phyloP scores from a whole-genome alignment of 1,140 invertebrate genomes.

The Drosophila micromelanica region DNA sequence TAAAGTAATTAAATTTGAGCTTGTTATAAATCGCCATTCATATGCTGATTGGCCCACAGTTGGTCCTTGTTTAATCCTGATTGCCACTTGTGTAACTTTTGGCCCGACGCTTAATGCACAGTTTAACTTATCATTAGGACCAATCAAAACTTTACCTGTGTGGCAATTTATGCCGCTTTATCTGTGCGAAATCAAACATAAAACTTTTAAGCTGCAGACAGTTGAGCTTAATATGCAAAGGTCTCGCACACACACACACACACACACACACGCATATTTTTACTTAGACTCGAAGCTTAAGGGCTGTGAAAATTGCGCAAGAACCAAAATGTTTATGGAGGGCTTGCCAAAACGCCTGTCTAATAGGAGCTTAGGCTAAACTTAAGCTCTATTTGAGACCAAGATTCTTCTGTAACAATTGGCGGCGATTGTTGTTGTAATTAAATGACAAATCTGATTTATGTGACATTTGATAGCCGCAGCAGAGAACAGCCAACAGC shows the following conservation, averaged over 20 bases:
- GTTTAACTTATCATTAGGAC: constrained; percentile 70
- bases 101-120: constrained; percentile 32
- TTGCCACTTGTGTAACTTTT: constrained; percentile 21
- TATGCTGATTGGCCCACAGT: neutral
- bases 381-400: constrained; percentile 44
- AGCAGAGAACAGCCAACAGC: constrained; percentile 20
- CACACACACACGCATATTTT: constrained; percentile 32
- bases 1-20: neutral
- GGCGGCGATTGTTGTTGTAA: constrained; percentile 40
- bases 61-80: constrained; percentile 4
- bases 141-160: constrained; percentile 79
- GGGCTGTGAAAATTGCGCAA: constrained; percentile 29
- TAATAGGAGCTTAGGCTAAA: constrained; percentile 55
- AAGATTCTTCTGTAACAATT: constrained; percentile 7
- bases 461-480: constrained; percentile 75
- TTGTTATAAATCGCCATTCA: neutral
- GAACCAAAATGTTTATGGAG: constrained; percentile 29
- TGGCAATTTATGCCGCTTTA: constrained; percentile 74
- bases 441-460: constrained; percentile 80
- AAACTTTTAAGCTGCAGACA: constrained; percentile 77
- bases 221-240: constrained; percentile 73
- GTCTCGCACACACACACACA: constrained; percentile 14
- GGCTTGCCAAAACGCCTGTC: constrained; percentile 34
- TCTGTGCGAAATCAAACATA: constrained; percentile 76
- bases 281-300: constrained; percentile 48